These are phyloP conservation scores for Boloria selene DNA, from an alignment of 2,888 invertebrate species.

Conservation along the genomic window DNA sequence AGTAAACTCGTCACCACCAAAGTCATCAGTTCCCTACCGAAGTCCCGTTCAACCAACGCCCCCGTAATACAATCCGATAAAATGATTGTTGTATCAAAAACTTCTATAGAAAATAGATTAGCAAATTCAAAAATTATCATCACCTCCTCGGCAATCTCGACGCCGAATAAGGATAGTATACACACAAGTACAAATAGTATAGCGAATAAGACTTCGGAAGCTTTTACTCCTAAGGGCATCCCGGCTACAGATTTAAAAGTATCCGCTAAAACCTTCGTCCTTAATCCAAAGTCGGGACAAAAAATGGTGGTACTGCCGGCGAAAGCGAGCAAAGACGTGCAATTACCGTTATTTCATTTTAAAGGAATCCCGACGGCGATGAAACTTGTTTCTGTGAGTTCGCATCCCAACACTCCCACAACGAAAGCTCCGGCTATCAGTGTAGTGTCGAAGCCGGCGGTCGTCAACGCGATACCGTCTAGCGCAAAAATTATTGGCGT, in stretches of 20 bases:
- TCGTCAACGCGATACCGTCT: slow-evolving; percentile 55
- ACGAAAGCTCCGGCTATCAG: slow-evolving; percentile 58
- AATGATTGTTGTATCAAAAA: slow-evolving; percentile 76
- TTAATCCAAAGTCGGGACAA: slow-evolving; percentile 76
- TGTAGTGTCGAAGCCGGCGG: slow-evolving; percentile 63
- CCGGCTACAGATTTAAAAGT: slow-evolving; percentile 77
- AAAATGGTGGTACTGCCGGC: slow-evolving; percentile 79
- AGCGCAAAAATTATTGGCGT: slow-evolving; percentile 59
- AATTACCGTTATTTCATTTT: slow-evolving; percentile 71
- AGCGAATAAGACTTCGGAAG: slow-evolving; percentile 60
- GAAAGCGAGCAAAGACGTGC: slow-evolving; percentile 67
- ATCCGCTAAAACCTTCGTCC: slow-evolving; percentile 74
- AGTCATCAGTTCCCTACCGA: slow-evolving; percentile 69
- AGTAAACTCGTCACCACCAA: slow-evolving; percentile 73
- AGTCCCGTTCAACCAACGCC: slow-evolving; percentile 51
- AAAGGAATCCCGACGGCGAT: slow-evolving; percentile 74
- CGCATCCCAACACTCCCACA: slow-evolving; percentile 58
- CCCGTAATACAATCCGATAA: slow-evolving; percentile 59
- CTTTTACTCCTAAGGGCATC: slow-evolving; percentile 72
- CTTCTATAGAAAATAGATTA: slow-evolving; percentile 59
- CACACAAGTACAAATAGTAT: slow-evolving; percentile 58
- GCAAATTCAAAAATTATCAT: slow-evolving; percentile 68
- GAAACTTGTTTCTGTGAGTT: slow-evolving; percentile 75
- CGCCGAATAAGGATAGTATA: slow-evolving; percentile 54
- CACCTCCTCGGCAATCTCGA: slow-evolving; percentile 58